Base-by-base conservation (phyloP, 2,113 vertebrate genomes). In the Holacanthus passer region DNA sequence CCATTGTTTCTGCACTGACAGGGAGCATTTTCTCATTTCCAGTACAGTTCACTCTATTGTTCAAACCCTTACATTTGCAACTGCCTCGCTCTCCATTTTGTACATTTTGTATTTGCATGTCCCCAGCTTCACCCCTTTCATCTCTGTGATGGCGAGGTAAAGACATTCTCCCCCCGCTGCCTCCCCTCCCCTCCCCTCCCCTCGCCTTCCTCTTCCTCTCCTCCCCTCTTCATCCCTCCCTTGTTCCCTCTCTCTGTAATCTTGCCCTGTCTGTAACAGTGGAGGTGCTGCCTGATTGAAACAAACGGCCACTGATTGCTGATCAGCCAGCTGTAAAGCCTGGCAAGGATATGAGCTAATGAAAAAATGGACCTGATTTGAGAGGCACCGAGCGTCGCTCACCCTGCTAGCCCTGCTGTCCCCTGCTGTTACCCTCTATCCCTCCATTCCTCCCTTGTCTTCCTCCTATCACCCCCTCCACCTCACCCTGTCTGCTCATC, bases 301-400 rank as follows among this genome's bases (percentile, higher is more conserved):
- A 96, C 96, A 96, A 97, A 97, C 97, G 94, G 92, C 95, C 94
- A 92, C 96, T 97, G 97, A 97, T 96, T 96, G 96, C 96, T 95
- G 96, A 95, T 95, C 96, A 97, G 96, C 96, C 97, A 96, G 94
- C 96, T 97, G 96, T 96, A 97, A 96, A 97, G 96, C 95, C 96
- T 96, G 96, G 96, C 96, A 96, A 97, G 96, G 96, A 94, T 95
- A 94, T 89, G 91, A 96, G 95, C 94, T 97, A 96, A 97, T 97
- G 96, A 96, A 96, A 96, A 97, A 95, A 97, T 95, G 94, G 96
- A 95, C 93, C 95, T 96, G 96, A 96, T 95, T 95, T 95, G 95
- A 95, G 92, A 96, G 94, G 95, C 89, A 92, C 93, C 85, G 91
- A 94, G 96, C 95, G 95, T 95, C 94, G 89, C 94, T 87, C 93